phyloP scores from a whole-genome alignment of 1,140 invertebrate genomes.

The Sarcophaga bullata region DNA sequence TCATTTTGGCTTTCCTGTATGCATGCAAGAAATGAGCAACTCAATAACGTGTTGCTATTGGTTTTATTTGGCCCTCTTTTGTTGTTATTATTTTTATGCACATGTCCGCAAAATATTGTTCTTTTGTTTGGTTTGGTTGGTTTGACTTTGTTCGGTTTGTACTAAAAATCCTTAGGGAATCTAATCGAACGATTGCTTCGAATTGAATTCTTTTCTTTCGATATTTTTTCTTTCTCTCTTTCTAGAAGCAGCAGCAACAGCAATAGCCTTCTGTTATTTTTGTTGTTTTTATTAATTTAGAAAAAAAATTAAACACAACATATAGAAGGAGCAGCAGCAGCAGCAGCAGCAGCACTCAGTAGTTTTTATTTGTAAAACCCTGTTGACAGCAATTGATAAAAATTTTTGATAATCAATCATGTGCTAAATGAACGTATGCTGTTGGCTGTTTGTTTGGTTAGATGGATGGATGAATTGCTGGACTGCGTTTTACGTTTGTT shows the following conservation, averaged over 20 bases:
- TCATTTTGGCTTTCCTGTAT: not conserved
- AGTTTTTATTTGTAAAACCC: conserved; percentile 22
- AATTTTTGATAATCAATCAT: conserved; percentile 35
- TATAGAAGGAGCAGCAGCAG: not conserved
- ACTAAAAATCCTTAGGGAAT: conserved; percentile 2
- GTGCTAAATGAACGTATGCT: not conserved
- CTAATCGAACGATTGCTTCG: not conserved
- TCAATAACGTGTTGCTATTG: conserved; percentile 1
- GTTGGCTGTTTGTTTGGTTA: not conserved
- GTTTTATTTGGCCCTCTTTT: conserved; percentile 12
- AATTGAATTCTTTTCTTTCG: too few relatives aligned
- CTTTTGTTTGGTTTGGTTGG: not conserved
- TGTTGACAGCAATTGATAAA: conserved; percentile 33
- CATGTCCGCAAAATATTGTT: conserved; percentile 34
- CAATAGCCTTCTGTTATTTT: not conserved
- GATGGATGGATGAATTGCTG: not conserved
- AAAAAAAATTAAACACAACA: too few relatives aligned
- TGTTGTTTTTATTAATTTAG: too few relatives aligned
- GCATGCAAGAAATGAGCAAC: conserved; percentile 28
- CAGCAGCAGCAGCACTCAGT: conserved; percentile 1
- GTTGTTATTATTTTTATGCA: conserved; percentile 6
- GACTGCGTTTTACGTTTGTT: not conserved
- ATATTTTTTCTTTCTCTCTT: too few relatives aligned
- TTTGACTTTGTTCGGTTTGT: not conserved
- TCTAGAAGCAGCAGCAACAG: not conserved